Base-by-base conservation (phyloP, 2,888 invertebrate species). In the Caenorhabditis plicata region DNA sequence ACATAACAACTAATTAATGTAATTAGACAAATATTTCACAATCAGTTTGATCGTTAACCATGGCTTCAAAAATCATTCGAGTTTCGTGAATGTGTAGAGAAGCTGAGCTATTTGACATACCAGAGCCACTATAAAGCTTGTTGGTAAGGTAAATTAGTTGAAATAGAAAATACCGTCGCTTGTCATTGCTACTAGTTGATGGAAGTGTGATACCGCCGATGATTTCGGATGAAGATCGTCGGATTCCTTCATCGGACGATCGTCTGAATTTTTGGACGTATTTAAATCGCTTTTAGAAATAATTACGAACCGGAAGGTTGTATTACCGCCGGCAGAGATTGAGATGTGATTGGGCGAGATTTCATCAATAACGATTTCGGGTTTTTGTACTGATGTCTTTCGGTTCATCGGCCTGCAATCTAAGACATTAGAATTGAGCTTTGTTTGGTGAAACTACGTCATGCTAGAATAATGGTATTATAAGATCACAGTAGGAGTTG, bases 331-430 rank as follows among this genome's bases (percentile, higher is more conserved):
- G 8, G 68, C 71, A 3, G 77, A 73, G 20, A 79, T 79, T 19
- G 77, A 77, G 29, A 80, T 60, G 27, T 69, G 49, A 47, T 69
- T 68, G 3, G 67, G 68, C 4, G 74, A 71, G 7, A 79, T 73
- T 44, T 79, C 77, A 45, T 79, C 79, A 39, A 79, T 76, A 31
- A 79, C 66, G 42, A 79, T 79, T 60, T 77, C 74, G 26, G 79
- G 79, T 40, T 78, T 75, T 47, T 66, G 64, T 46, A 77, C 63
- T 26, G 75, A 73, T n/a, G 69, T 64, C 32, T 71, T 71, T 1
- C 77, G 64, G 51, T 54, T 58, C 49, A 64, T 55, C 31, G 61
- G 62, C 50, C 68, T 68, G 64, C 51, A 70, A 56, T 39, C 44
- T 45, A 11, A n/a, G n/a, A n/a, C n/a, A n/a, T n/a, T n/a, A n/a